phyloP scores from a whole-genome alignment of 1,140 invertebrate species.

The Bicyclus anynana region DNA sequence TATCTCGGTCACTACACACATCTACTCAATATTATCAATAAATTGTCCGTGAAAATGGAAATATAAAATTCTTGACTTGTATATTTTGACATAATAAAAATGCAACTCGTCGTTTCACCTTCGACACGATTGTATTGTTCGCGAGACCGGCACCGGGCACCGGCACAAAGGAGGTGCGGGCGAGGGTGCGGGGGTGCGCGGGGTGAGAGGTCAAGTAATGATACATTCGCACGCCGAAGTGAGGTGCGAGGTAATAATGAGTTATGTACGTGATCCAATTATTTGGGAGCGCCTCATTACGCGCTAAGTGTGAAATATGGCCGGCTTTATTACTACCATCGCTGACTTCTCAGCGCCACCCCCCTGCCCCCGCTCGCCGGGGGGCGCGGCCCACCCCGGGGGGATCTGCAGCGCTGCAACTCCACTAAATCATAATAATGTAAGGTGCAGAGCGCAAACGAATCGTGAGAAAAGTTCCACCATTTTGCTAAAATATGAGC shows the following conservation, averaged over 20 bases:
- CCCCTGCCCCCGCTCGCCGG: conserved; percentile 14
- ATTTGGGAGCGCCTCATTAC: conserved; percentile 78
- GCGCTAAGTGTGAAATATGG: conserved; percentile 78
- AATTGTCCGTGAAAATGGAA: no score
- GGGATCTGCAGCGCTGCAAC: conserved; percentile 57
- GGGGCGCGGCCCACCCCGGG: conserved; percentile 11
- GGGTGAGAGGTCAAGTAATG: conserved; percentile 52
- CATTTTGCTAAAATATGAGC: conserved; percentile 20
- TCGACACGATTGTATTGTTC: conserved; percentile 9
- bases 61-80: no score
- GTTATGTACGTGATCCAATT: conserved; percentile 79
- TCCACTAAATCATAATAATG: conserved; percentile 70
- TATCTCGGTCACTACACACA: no score
- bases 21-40: no score
- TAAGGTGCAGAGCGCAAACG: conserved; percentile 53
- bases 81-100: background rate
- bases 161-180: background rate
- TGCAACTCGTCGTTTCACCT: background rate
- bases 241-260: conserved; percentile 76
- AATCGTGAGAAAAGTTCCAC: conserved; percentile 22
- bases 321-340: conserved; percentile 67
- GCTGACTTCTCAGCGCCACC: conserved; percentile 39
- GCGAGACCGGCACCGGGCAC: background rate
- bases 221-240: conserved; percentile 66
- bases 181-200: conserved; percentile 13